Evolutionary conservation across 2,888 invertebrate species (phyloP).

Genomic region (Colostygia pectinataria): DNA sequence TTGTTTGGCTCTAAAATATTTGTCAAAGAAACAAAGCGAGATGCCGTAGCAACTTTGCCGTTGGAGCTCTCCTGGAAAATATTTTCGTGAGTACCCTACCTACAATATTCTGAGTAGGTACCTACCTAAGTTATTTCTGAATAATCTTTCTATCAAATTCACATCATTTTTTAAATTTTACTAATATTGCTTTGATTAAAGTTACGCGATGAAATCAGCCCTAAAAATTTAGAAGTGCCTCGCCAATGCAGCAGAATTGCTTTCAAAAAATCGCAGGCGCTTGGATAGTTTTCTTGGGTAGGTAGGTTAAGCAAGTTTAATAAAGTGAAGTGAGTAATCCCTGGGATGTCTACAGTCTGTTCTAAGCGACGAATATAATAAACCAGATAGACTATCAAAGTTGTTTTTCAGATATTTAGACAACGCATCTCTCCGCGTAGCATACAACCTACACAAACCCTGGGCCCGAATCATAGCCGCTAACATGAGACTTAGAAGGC

Average conservation of each 20-base stretch:
- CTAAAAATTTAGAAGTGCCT: too few relatives aligned
- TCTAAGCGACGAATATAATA: too few relatives aligned
- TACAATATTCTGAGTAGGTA: neutral
- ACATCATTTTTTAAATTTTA: too few relatives aligned
- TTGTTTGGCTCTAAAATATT: slow-evolving; percentile 66
- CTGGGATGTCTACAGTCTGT: too few relatives aligned
- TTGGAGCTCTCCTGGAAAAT: slow-evolving; percentile 73
- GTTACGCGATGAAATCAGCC: too few relatives aligned
- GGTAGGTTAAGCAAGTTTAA: too few relatives aligned
- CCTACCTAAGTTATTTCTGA: neutral
- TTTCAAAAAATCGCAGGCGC: too few relatives aligned
- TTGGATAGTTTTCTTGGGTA: too few relatives aligned
- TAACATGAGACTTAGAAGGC: slow-evolving; percentile 50
- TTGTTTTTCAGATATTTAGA: slow-evolving; percentile 58
- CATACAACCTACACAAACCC: slow-evolving; percentile 44
- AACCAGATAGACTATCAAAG: too few relatives aligned
- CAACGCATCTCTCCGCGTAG: slow-evolving; percentile 51
- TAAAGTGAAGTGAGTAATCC: too few relatives aligned
- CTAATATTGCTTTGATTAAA: too few relatives aligned
- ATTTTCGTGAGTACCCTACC: slow-evolving; percentile 64
- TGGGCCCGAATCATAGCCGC: slow-evolving; percentile 63
- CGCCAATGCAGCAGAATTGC: too few relatives aligned
- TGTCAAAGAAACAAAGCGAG: slow-evolving; percentile 47
- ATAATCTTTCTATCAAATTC: neutral
- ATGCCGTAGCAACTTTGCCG: slow-evolving; percentile 65